These are phyloP conservation scores for Macrochelys suwanniensis DNA, from an alignment of 2,797 vertebrate species.

Conservation along the genomic window DNA sequence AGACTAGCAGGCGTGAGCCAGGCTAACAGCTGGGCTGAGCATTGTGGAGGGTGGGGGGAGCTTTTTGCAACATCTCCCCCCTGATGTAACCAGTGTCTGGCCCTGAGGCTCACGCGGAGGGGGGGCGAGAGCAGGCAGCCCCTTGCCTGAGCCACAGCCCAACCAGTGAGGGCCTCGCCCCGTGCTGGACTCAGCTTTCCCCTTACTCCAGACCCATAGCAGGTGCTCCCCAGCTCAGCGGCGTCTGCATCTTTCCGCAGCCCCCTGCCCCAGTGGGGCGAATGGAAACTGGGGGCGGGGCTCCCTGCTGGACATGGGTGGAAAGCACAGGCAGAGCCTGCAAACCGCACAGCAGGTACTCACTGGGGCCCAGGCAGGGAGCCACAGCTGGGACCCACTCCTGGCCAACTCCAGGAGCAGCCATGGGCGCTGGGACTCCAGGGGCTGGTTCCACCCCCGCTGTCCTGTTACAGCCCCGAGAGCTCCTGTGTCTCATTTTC, in stretches of 20 bases:
- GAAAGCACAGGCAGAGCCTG: neutral
- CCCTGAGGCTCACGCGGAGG: too few relatives aligned
- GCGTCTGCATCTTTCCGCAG: neutral
- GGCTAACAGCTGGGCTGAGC: rapidly evolving
- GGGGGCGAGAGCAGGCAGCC: neutral
- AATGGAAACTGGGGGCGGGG: neutral
- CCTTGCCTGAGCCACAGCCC: neutral
- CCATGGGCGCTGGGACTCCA: rapidly evolving
- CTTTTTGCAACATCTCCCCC: too few relatives aligned
- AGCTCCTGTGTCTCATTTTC: conserved; percentile 41
- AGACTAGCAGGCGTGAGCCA: too few relatives aligned
- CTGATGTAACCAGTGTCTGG: too few relatives aligned
- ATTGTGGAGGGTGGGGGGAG: too few relatives aligned
- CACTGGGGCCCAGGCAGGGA: neutral
- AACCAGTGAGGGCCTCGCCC: neutral
- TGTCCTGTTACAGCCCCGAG: neutral
- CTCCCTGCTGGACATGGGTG: neutral
- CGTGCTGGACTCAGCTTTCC: neutral
- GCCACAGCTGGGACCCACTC: neutral
- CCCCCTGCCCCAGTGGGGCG: neutral
- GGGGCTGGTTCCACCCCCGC: neutral
- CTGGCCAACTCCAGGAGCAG: neutral
- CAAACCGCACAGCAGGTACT: neutral
- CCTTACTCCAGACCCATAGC: neutral
- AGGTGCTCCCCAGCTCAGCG: neutral